A percentile compares a stretch with the other conserved stretches of the same genome.
These are phyloP conservation scores for Patella vulgata DNA, from an alignment of 1,140 invertebrate genomes.

Conservation along the genomic window DNA sequence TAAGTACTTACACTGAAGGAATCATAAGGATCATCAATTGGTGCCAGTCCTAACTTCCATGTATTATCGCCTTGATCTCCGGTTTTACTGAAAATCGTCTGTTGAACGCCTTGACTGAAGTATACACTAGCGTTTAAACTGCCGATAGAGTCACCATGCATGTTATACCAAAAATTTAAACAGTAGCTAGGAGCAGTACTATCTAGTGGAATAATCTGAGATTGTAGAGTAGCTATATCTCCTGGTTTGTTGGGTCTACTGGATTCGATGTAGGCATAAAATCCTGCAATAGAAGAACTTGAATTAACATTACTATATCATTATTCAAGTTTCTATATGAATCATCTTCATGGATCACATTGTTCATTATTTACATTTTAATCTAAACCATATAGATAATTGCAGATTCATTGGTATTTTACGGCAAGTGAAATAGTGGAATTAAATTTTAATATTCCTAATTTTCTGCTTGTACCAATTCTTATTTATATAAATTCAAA, in stretches of 20 bases:
- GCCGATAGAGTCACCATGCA: slow-evolving; percentile 72
- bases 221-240: slow-evolving; percentile 41
- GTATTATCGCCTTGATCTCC: slow-evolving; percentile 35
- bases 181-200: slow-evolving; percentile 31
- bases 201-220: slow-evolving; percentile 35
- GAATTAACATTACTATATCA: slow-evolving; percentile 69
- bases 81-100: slow-evolving; percentile 1
- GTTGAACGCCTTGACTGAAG: background rate
- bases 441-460: too few species aligned
- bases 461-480: too few species aligned
- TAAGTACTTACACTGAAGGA: background rate
- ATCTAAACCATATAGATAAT: too few species aligned
- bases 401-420: too few species aligned
- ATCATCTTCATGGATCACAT: too few species aligned
- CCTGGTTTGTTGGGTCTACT: slow-evolving; percentile 26
- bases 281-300: slow-evolving; percentile 46
- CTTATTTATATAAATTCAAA: too few species aligned
- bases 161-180: slow-evolving; percentile 76
- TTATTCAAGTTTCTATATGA: too few species aligned
- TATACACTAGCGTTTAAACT: slow-evolving; percentile 30
- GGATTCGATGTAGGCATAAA: slow-evolving; percentile 52
- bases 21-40: slow-evolving; percentile 15
- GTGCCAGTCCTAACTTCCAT: slow-evolving; percentile 31
- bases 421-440: too few species aligned
- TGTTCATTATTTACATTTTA: too few species aligned